Percentiles rank a stretch among this genome's conserved stretches.
phyloP scores from a whole-genome alignment of 2,888 invertebrate genomes.

The Drosophila acutilabella region DNA sequence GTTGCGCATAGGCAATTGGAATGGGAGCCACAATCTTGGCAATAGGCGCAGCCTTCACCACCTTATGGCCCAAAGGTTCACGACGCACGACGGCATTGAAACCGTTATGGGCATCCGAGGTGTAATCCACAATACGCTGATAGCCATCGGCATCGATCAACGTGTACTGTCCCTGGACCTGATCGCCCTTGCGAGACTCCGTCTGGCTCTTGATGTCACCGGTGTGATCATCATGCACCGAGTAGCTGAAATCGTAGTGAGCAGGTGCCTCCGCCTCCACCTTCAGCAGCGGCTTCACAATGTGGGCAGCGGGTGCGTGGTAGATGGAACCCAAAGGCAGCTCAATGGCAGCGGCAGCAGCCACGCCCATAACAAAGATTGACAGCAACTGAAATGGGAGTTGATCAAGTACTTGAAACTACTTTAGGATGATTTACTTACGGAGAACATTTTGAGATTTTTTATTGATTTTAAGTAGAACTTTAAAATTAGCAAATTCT shows the following conservation, averaged over 20 bases:
- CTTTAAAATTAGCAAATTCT: conserved; percentile 7
- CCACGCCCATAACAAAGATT: conserved; percentile 75
- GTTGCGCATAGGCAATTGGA: conserved; percentile 73
- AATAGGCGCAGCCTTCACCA: conserved; percentile 83
- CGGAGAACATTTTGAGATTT: conserved; percentile 54
- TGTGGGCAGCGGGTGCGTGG: conserved; percentile 60
- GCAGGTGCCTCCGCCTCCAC: conserved; percentile 85
- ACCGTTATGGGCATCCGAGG: conserved; percentile 86
- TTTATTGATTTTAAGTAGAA: conserved; percentile 23
- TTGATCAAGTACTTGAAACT: not conserved
- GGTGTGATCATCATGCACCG: conserved; percentile 86
- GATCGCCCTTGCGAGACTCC: conserved; percentile 86
- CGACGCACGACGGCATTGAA: conserved; percentile 87
- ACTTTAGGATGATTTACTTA: not conserved
- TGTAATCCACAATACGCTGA: conserved; percentile 86
- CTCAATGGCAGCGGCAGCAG: conserved; percentile 80
- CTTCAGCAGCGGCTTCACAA: conserved; percentile 80
- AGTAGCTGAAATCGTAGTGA: conserved; percentile 86
- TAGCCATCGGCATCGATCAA: conserved; percentile 86
- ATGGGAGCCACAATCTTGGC: conserved; percentile 80
- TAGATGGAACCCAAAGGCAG: conserved; percentile 57
- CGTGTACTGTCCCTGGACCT: conserved; percentile 86
- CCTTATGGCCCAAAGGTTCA: conserved; percentile 85
- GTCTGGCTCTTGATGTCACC: conserved; percentile 86
- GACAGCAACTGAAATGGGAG: conserved; percentile 69